Conservation (phyloP, 1,140 invertebrate genomes). For the Bombus superbus region DNA sequence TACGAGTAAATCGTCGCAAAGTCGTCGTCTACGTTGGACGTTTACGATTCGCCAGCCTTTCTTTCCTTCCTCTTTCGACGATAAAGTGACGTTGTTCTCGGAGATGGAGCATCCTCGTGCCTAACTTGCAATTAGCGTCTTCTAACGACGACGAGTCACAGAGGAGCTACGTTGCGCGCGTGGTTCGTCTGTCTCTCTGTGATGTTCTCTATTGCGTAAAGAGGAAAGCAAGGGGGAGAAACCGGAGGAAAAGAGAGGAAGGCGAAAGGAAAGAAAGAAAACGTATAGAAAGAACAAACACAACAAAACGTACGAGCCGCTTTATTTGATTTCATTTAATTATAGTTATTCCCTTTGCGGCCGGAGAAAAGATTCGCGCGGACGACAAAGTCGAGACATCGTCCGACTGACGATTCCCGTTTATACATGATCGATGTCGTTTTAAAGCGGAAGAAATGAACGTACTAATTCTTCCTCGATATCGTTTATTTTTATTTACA, state of each 20-base stretch:
- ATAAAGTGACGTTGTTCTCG: slow-evolving; percentile 52
- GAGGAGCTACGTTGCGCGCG: background rate
- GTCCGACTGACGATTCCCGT: background rate
- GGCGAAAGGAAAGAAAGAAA: background rate
- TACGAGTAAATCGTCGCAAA: background rate
- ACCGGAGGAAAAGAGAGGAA: background rate
- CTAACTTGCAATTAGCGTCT: slow-evolving; percentile 71
- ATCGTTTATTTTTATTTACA: background rate
- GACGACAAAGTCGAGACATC: background rate
- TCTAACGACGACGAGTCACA: slow-evolving; percentile 63
- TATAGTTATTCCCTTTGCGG: background rate
- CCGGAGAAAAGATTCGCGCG: no score
- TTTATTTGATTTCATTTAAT: slow-evolving; percentile 35
- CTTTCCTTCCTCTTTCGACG: slow-evolving; percentile 25
- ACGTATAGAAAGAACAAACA: background rate
- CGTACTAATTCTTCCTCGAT: background rate
- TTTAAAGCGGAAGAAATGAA: background rate
- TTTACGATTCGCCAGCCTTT: slow-evolving; percentile 1
- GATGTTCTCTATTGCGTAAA: background rate
- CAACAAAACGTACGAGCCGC: background rate
- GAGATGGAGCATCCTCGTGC: slow-evolving; percentile 48
- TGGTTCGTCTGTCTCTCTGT: slow-evolving; percentile 11
- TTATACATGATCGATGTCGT: background rate
- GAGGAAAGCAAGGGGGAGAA: no score
- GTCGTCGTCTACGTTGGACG: background rate